Evolutionary conservation across 92 coral and sea anemone genomes (phyloP), one percentile per base, ranked within the genome.

Genomic region (Zoanthus sociatus): DNA sequence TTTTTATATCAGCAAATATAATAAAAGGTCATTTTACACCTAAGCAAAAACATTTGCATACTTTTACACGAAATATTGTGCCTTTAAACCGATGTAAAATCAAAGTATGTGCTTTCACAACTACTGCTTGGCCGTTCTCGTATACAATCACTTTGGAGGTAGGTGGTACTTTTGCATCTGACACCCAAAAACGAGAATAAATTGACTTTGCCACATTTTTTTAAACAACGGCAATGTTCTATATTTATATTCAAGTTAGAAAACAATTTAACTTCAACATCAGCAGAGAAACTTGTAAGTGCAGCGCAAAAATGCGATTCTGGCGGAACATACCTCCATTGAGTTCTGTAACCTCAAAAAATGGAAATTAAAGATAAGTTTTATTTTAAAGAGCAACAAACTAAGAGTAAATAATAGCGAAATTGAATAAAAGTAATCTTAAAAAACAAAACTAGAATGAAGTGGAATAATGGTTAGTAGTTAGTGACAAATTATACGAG

Each of bases 41-140:
- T 63, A 63, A 18, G 69, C 69, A 63, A 63, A n/a, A 63, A 63
- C 69, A 63, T 63, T 63, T 63, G 69, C 69, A 4, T 63, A 63
- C 69, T 63, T 63, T 63, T 63, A 63, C 69, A 18, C 69, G 32
- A 63, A 63, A 17, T 63, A 58, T 17, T 58, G 66, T 16, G 66
- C 66, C 66, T 58, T 58, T 58, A 58, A 58, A 58, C 66, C 18
- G n/a, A 54, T 54, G 60, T 54, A 7, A 54, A 54, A 54, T 54
- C 60, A 54, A 54, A 54, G 60, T 54, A 54, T 54, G 60, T 54
- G 60, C 60, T 54, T 54, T 54, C 60, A 54, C 60, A 54, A 54
- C 60, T 54, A 54, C 60, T 54, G 60, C 60, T 54, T 54, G 60
- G 60, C 60, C 60, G 6, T 54, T 54, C 60, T 54, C 60, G 60